Evolutionary conservation across 2,797 vertebrate species (phyloP), one percentile per base, ranked within the genome.

Genomic region (Acestrorhynchus altus): DNA sequence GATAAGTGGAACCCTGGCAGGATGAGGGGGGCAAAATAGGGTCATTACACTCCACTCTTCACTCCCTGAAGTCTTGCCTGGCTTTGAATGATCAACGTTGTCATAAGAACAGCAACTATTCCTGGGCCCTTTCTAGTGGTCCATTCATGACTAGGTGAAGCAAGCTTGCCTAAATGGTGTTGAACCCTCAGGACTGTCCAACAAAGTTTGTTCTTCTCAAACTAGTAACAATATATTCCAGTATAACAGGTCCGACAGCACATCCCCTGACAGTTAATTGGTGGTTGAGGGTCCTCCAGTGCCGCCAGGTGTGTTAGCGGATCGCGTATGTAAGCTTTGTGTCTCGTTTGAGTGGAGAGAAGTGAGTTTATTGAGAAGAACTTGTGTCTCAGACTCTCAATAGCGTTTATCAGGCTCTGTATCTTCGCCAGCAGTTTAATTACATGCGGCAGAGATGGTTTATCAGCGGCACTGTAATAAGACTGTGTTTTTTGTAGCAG

Each of bases 361-460:
- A 73, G 78, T 77, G n/a, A 13, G 63, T 79, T 84, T 81, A 78
- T 28, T 28, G 63, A 54, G 35, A 66, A 63, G 72, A 56, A 66
- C 46, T 60, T 60, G 52, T 83, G 76, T 84, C 83, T 49, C 44
- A 40, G 44, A 40, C 49, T 76, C 78, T 81, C 74, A 72, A 66
- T 61, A 64, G 52, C n/a, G 28, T 72, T 80, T 76, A 82, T 79
- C 81, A 15, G 39, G 44, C 42, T 72, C 56, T 72, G 71, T 76
- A 80, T 81, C 71, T 76, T 60, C 69, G 63, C 64, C 79, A 54
- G 35, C 46, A 49, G 82, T 81, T 84, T 83, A 82, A 84, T 84
- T 80, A 85, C 81, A 65, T 65, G 47, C 65, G 39, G 64, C 6
- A 69, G 13, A 76, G 80, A 85, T 75, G 78, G 70, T 73, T 64